These are phyloP conservation scores for Caranx melampygus DNA, from an alignment of 2,113 vertebrate species.

Conservation along the genomic window DNA sequence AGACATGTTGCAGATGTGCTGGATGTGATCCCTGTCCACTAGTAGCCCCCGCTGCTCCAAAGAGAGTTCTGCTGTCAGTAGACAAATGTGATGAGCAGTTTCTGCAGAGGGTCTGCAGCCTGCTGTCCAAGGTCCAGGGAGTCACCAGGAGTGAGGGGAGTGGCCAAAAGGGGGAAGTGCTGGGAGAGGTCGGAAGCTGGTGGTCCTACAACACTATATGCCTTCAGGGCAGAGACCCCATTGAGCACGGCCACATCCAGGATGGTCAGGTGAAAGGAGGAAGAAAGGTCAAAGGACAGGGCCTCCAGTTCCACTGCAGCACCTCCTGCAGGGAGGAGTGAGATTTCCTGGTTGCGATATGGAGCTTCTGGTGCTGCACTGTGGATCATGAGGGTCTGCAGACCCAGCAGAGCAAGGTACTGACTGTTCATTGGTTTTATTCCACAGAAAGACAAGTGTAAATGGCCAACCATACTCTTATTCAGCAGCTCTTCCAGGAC, in stretches of 20 bases:
- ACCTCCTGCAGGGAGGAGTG: constrained; percentile 58
- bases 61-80: constrained; percentile 76
- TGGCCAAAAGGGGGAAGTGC: constrained; percentile 83
- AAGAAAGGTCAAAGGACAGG: constrained; percentile 24
- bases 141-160: constrained; percentile 58
- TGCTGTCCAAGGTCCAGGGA: constrained; percentile 27
- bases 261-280: constrained; percentile 77
- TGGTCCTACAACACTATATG: constrained; percentile 84
- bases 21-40: neutral
- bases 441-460: constrained; percentile 86
- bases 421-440: constrained; percentile 68
- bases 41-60: neutral
- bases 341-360: constrained; percentile 82
- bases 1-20: neutral
- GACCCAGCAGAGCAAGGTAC: constrained; percentile 84
- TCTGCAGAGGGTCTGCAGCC: constrained; percentile 62
- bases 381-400: constrained; percentile 81
- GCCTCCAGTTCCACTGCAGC: neutral
- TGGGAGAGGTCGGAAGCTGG: constrained; percentile 67
- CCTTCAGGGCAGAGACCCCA: constrained; percentile 83
- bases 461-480: constrained; percentile 82
- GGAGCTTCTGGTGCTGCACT: constrained; percentile 57
- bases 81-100: constrained; percentile 87
- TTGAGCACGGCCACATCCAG: constrained; percentile 87
- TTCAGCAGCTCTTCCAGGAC: constrained; percentile 84